Percentiles rank a stretch among this genome's conserved stretches.
Conservation (phyloP, 2,797 vertebrate genomes). For the Acipenser oxyrinchus region DNA sequence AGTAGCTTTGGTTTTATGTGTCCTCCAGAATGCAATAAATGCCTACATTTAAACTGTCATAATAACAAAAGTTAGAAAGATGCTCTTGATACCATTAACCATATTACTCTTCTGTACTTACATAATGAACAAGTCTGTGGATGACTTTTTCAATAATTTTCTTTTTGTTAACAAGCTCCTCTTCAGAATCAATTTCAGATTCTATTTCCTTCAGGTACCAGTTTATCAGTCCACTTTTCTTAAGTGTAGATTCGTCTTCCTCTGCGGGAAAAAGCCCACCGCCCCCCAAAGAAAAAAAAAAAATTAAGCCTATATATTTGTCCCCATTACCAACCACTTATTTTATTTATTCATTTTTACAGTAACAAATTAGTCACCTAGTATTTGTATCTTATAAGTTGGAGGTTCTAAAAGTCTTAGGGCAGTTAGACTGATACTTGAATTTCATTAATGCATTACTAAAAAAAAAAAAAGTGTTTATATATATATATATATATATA, state of each 20-base stretch:
- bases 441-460: too few species aligned
- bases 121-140: constrained; percentile 61
- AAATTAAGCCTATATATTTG: not conserved
- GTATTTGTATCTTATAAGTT: too few species aligned
- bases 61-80: not conserved
- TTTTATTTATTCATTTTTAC: too few species aligned
- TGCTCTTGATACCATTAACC: not conserved
- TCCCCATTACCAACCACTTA: too few species aligned
- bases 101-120: constrained; percentile 34
- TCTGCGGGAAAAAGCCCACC: constrained; percentile 35
- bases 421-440: too few species aligned
- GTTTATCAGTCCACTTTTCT: constrained; percentile 63
- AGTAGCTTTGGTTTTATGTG: too few species aligned
- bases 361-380: too few species aligned
- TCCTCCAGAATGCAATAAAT: not conserved
- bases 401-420: too few species aligned
- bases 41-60: too few species aligned
- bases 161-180: constrained; percentile 66
- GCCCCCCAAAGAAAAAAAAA: not conserved
- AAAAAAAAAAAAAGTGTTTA: too few species aligned
- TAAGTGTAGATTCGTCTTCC: constrained; percentile 57
- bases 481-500: too few species aligned
- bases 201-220: constrained; percentile 73
- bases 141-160: constrained; percentile 67
- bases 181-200: constrained; percentile 70